phyloP scores from a whole-genome alignment of 2,888 invertebrate species.

The Allophyes oxyacanthae region DNA sequence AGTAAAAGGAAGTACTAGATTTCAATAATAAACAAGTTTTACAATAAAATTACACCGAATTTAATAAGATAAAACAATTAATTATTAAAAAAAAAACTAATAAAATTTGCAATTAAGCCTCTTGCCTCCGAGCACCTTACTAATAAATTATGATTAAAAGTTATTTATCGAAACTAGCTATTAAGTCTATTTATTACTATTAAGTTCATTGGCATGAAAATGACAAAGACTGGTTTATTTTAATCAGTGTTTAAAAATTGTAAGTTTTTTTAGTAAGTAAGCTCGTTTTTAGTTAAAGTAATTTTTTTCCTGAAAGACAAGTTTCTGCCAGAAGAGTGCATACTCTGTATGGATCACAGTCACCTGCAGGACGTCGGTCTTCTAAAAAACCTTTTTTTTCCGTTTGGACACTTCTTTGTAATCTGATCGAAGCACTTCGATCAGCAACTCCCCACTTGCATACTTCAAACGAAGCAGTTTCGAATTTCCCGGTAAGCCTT shows the following conservation, averaged over 20 bases:
- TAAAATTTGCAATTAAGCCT: too few species aligned
- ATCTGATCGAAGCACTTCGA: conserved; percentile 96
- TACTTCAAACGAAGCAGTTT: conserved; percentile 97
- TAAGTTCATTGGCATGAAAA: too few species aligned
- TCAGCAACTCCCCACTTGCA: conserved; percentile 97
- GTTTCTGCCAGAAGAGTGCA: conserved; percentile 85
- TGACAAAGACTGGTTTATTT: too few species aligned
- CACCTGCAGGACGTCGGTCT: conserved; percentile 97
- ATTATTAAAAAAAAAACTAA: too few species aligned
- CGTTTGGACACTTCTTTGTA: conserved; percentile 96
- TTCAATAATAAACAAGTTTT: neutral
- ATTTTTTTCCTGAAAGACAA: conserved; percentile 47
- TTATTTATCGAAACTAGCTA: too few species aligned
- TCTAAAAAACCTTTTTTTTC: conserved; percentile 97
- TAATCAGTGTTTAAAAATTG: too few species aligned
- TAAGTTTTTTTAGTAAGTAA: too few species aligned
- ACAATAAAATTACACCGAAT: neutral
- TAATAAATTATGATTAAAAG: too few species aligned
- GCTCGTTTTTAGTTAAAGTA: too few species aligned
- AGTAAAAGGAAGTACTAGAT: too few species aligned
- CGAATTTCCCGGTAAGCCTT: conserved; percentile 97
- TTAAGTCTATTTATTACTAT: too few species aligned
- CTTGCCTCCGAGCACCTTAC: too few species aligned
- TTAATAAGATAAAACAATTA: neutral
- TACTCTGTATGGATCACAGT: conserved; percentile 95